These are phyloP conservation scores for Herminia tarsipennalis DNA, from an alignment of 2,888 invertebrate species.

Conservation along the genomic window DNA sequence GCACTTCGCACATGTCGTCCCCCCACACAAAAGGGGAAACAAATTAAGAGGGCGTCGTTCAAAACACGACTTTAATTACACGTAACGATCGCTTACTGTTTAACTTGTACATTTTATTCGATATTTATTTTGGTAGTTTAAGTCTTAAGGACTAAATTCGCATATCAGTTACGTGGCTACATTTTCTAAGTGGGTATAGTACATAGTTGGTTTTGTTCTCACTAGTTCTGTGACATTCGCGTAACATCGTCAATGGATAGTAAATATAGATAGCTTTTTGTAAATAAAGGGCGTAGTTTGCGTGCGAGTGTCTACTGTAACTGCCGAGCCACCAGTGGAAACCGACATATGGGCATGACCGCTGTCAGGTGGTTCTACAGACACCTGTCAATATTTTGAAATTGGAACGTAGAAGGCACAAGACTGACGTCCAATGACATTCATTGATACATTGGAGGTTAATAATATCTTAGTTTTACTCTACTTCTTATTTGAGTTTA, in stretches of 20 bases:
- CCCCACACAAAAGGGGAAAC: conserved; percentile 51
- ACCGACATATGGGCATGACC: conserved; percentile 78
- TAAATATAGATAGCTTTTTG: conserved; percentile 8
- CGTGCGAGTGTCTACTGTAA: too few species aligned
- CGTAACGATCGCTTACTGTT: conserved; percentile 54
- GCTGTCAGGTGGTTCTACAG: conserved; percentile 75
- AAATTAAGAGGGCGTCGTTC: conserved; percentile 66
- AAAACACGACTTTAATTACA: conserved; percentile 70
- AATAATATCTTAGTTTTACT: neutral
- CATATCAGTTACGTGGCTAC: conserved; percentile 5
- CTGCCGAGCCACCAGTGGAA: conserved; percentile 40
- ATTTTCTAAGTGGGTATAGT: conserved; percentile 9
- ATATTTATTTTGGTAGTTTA: conserved; percentile 15
- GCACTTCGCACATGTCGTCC: conserved; percentile 69
- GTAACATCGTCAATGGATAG: conserved; percentile 13
- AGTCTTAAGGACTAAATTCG: conserved; percentile 27
- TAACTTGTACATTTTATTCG: conserved; percentile 43
- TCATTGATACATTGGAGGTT: neutral
- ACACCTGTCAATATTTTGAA: conserved; percentile 72
- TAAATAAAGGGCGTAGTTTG: conserved; percentile 53
- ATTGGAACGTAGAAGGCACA: conserved; percentile 36
- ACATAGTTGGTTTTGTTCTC: conserved; percentile 21
- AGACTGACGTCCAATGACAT: conserved; percentile 24
- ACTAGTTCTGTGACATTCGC: neutral
- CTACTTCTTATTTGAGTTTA: too few species aligned